phyloP scores from a whole-genome alignment of 2,888 invertebrate genomes.

The Oxytorus armatus region DNA sequence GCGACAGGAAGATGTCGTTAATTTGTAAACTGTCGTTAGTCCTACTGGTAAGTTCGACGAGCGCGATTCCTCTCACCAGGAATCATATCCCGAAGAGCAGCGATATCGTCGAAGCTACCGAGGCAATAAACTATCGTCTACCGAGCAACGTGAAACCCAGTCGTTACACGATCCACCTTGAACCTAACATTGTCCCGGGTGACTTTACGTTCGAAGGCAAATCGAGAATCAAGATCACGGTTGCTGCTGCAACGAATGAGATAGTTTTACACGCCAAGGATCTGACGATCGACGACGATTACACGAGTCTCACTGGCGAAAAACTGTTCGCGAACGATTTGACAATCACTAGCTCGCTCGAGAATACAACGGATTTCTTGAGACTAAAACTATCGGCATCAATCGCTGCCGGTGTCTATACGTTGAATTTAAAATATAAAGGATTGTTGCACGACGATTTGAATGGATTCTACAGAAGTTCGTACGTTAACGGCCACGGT shows the following conservation, averaged over 20 bases:
- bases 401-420: slow-evolving; percentile 83
- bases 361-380: slow-evolving; percentile 37
- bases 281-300: slow-evolving; percentile 14
- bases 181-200: slow-evolving; percentile 83
- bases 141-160: slow-evolving; percentile 85
- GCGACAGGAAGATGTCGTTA: too few relatives aligned
- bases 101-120: too few relatives aligned
- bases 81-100: too few relatives aligned
- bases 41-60: too few relatives aligned
- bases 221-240: slow-evolving; percentile 7
- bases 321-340: not conserved
- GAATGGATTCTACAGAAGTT: slow-evolving; percentile 89
- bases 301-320: not conserved
- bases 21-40: too few relatives aligned
- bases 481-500: slow-evolving; percentile 85
- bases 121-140: slow-evolving; percentile 85
- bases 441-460: slow-evolving; percentile 87
- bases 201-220: slow-evolving; percentile 42
- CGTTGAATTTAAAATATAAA: slow-evolving; percentile 85
- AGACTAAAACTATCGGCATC: accelerated
- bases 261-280: slow-evolving; percentile 65
- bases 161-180: slow-evolving; percentile 85
- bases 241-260: not conserved
- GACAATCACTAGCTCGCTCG: not conserved
- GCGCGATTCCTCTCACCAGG: too few relatives aligned